Percentiles rank a stretch among this genome's conserved stretches.
Evolutionary conservation across 2,797 vertebrate genomes (phyloP).

Genomic region (Leontopithecus rosalia): DNA sequence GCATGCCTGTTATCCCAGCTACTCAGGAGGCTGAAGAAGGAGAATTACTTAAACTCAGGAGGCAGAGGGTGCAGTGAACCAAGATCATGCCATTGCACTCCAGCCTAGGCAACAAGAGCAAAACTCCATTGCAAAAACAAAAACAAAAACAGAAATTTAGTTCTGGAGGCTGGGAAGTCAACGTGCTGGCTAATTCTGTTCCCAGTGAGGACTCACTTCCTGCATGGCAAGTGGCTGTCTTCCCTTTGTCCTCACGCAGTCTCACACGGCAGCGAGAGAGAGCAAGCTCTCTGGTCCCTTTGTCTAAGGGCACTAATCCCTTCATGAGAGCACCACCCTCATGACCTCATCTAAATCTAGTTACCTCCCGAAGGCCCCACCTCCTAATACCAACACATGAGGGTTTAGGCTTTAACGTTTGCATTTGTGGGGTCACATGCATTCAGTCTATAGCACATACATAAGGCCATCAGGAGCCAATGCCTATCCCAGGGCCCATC

Average conservation of each 20-base stretch:
- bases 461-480: neutral
- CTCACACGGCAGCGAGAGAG: too few species aligned
- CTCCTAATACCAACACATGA: neutral
- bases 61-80: too few species aligned
- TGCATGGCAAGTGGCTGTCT: neutral
- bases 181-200: neutral
- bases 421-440: too few species aligned
- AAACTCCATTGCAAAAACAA: too few species aligned
- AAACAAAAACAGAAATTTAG: neutral
- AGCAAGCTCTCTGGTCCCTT: neutral
- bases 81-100: too few species aligned
- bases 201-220: neutral
- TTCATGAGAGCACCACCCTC: neutral
- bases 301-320: neutral
- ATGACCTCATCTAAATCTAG: neutral
- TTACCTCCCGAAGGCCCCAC: neutral
- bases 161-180: too few species aligned
- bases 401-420: neutral
- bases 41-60: too few species aligned
- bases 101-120: too few species aligned
- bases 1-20: too few species aligned
- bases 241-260: too few species aligned
- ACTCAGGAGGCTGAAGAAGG: too few species aligned
- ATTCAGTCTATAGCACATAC: neutral
- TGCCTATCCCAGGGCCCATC: accelerated